A percentile compares a stretch with the other conserved stretches of the same genome.
Evolutionary conservation across 1,140 invertebrate species (phyloP).

Genomic region (Drosophila varians): DNA sequence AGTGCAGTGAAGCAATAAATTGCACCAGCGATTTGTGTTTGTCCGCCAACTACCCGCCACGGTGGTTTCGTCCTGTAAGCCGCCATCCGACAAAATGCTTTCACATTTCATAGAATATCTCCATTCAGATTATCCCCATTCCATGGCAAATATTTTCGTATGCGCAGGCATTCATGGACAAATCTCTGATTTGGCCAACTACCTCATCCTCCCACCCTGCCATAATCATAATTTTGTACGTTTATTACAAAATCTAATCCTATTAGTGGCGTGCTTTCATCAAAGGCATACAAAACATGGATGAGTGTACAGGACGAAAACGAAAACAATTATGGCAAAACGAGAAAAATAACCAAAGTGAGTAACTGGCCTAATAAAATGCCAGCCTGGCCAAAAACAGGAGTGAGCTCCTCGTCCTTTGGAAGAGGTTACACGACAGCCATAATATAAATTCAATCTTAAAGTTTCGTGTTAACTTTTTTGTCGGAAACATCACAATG

Average conservation of each 20-base stretch:
- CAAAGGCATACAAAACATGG: slow-evolving; percentile 3
- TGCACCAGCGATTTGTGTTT: slow-evolving; percentile 43
- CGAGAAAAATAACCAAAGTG: slow-evolving; percentile 8
- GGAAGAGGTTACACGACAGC: neutral
- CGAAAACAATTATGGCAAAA: slow-evolving; percentile 29
- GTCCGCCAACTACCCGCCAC: neutral
- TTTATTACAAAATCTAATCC: slow-evolving; percentile 35
- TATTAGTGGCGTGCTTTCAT: slow-evolving; percentile 27
- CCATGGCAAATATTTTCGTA: slow-evolving; percentile 15
- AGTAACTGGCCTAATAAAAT: slow-evolving; percentile 14
- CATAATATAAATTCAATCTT: neutral
- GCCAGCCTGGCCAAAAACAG: neutral
- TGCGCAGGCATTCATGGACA: slow-evolving; percentile 4
- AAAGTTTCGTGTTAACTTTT: neutral
- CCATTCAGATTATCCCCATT: slow-evolving; percentile 30
- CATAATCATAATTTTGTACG: slow-evolving; percentile 23
- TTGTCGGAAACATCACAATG: neutral
- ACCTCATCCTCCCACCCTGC: slow-evolving; percentile 1
- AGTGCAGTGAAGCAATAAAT: slow-evolving; percentile 57
- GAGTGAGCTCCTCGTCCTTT: too few relatives aligned
- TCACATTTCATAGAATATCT: neutral
- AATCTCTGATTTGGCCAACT: neutral
- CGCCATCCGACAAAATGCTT: neutral
- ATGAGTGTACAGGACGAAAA: neutral
- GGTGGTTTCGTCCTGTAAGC: neutral